phyloP scores from a whole-genome alignment of 2,888 invertebrate genomes.

The Cerastis rubricosa region DNA sequence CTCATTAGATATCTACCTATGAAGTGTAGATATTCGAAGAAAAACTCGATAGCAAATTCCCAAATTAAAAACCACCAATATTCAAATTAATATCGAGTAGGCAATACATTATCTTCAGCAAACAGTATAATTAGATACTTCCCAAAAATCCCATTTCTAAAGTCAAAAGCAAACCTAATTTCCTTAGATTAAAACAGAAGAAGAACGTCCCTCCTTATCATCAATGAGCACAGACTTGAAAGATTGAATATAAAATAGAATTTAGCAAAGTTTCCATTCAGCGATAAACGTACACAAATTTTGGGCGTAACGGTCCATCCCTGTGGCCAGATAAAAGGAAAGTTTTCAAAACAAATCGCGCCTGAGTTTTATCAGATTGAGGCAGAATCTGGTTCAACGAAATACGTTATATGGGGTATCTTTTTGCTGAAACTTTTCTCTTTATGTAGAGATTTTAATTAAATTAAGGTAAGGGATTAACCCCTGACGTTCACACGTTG shows the following conservation, averaged over 20 bases:
- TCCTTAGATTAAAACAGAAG: slow-evolving; percentile 66
- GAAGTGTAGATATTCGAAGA: neutral
- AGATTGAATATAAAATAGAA: slow-evolving; percentile 81
- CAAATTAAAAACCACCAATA: neutral
- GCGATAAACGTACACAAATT: slow-evolving; percentile 81
- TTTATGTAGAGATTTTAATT: slow-evolving; percentile 70
- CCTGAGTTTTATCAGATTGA: slow-evolving; percentile 77
- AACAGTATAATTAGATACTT: slow-evolving; percentile 28
- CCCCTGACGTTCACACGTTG: slow-evolving; percentile 38
- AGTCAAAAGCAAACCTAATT: slow-evolving; percentile 61
- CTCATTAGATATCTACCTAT: neutral
- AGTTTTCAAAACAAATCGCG: slow-evolving; percentile 80
- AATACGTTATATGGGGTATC: slow-evolving; percentile 73
- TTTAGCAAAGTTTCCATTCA: slow-evolving; percentile 73
- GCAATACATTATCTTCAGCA: slow-evolving; percentile 21
- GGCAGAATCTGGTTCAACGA: slow-evolving; percentile 68
- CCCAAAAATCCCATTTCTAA: slow-evolving; percentile 15
- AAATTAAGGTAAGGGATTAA: slow-evolving; percentile 49
- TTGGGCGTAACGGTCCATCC: slow-evolving; percentile 72
- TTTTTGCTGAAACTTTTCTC: slow-evolving; percentile 73
- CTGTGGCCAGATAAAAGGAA: slow-evolving; percentile 78
- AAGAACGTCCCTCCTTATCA: slow-evolving; percentile 71
- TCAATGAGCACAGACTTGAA: slow-evolving; percentile 69
- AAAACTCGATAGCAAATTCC: neutral
- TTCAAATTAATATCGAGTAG: slow-evolving; percentile 21